Conservation (phyloP, 2,888 invertebrate genomes). For the Agonopterix heracliana region DNA sequence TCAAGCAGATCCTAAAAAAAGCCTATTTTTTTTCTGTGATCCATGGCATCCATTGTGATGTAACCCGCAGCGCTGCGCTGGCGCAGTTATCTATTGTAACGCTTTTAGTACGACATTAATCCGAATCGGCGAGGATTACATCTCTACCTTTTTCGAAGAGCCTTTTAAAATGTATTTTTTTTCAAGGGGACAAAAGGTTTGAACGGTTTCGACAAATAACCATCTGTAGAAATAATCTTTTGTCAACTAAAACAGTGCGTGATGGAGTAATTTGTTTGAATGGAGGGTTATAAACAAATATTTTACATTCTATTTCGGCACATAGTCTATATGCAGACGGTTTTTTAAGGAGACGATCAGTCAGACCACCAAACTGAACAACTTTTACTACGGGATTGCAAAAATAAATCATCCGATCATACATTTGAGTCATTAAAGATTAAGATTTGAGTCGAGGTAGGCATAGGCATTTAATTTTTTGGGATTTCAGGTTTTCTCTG, state of each 20-base stretch:
- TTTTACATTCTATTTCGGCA: no score
- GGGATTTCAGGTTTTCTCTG: no score
- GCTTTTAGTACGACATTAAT: constrained; percentile 57
- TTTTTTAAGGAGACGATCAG: no score
- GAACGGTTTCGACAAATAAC: constrained; percentile 25
- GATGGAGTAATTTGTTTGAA: no score
- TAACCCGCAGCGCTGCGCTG: constrained; percentile 19
- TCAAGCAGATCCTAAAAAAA: background rate
- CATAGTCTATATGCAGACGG: no score
- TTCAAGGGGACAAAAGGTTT: constrained; percentile 18
- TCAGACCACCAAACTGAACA: no score
- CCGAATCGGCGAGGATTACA: constrained; percentile 59
- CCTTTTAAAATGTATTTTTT: constrained; percentile 35
- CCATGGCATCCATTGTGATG: constrained; percentile 40
- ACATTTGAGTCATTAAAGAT: no score
- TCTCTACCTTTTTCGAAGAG: constrained; percentile 30
- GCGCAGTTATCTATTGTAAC: constrained; percentile 48
- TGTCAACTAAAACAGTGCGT: background rate
- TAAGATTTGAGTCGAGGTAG: no score
- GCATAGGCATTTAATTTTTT: no score
- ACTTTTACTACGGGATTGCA: no score
- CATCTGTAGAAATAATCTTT: constrained; percentile 11
- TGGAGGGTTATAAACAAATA: no score
- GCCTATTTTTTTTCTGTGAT: background rate
- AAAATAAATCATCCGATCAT: no score